A percentile compares a stretch with the other conserved stretches of the same genome.
phyloP scores from a whole-genome alignment of 2,113 vertebrate species.

The Sapayoa aenigma region DNA sequence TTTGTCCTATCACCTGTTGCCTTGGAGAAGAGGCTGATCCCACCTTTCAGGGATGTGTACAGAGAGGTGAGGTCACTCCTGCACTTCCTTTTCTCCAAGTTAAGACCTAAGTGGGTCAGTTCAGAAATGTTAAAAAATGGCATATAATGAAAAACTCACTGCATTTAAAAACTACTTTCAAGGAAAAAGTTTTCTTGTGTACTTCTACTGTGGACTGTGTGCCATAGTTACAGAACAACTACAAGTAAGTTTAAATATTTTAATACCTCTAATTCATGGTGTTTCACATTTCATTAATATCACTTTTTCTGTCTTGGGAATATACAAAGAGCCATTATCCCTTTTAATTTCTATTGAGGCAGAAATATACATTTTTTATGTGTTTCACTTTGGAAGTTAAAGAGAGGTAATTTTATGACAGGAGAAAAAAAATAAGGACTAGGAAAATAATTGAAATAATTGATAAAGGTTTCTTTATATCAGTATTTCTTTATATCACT shows the following conservation, averaged over 20 bases:
- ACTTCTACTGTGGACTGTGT: conserved; percentile 24
- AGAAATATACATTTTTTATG: not conserved
- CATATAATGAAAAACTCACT: not conserved
- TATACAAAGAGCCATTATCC: not conserved
- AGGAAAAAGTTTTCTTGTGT: conserved; percentile 30
- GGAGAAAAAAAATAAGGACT: not conserved
- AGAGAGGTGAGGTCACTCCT: no score
- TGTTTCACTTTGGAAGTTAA: not conserved
- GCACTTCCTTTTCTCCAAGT: not conserved
- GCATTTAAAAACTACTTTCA: not conserved
- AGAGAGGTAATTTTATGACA: not conserved
- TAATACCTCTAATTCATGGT: conserved; percentile 61
- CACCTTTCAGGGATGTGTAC: not conserved
- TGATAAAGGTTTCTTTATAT: not conserved
- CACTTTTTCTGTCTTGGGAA: conserved; percentile 39
- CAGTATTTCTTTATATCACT: not conserved
- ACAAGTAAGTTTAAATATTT: conserved; percentile 62
- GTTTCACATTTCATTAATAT: conserved; percentile 59
- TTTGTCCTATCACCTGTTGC: fast-evolving
- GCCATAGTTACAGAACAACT: conserved; percentile 40
- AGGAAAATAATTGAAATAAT: not conserved
- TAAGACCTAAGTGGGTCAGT: not conserved
- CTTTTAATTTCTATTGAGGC: not conserved
- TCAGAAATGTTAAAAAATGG: not conserved
- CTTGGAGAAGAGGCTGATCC: not conserved